These are phyloP conservation scores for Eolophus roseicapilla DNA, from an alignment of 2,113 vertebrate genomes.

Conservation along the genomic window DNA sequence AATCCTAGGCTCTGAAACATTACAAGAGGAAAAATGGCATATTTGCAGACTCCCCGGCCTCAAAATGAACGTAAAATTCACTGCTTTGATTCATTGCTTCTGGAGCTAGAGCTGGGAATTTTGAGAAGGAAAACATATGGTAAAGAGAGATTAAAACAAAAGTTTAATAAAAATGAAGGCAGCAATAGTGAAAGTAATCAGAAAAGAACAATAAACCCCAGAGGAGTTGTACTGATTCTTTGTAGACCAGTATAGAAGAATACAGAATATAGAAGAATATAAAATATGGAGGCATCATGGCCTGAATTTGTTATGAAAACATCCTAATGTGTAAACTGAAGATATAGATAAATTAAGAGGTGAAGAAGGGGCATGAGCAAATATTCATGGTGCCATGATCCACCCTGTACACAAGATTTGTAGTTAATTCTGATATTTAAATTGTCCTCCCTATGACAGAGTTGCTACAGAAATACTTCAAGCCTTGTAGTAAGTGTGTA, in stretches of 20 bases:
- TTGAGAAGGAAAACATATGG: background rate
- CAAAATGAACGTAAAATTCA: background rate
- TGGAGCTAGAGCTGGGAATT: background rate
- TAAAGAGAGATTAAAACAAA: background rate
- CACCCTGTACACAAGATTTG: background rate
- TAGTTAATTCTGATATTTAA: background rate
- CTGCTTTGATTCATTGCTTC: background rate
- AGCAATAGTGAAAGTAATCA: background rate
- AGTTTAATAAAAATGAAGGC: background rate
- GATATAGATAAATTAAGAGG: background rate
- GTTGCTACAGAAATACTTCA: background rate
- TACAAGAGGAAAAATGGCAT: background rate
- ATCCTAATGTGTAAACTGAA: background rate
- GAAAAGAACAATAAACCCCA: background rate
- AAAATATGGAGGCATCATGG: background rate
- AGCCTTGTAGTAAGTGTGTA: background rate
- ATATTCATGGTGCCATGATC: background rate
- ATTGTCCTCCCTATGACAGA: background rate
- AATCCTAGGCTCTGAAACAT: background rate
- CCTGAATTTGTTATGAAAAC: background rate
- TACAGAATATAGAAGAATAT: background rate
- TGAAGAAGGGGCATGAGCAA: background rate
- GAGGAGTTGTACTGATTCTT: background rate
- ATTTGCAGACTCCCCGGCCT: background rate
- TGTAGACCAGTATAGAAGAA: background rate